Percentiles rank a stretch among this genome's conserved stretches.
Conservation (phyloP, 2,888 invertebrate species). For the Cactoblastis cactorum region DNA sequence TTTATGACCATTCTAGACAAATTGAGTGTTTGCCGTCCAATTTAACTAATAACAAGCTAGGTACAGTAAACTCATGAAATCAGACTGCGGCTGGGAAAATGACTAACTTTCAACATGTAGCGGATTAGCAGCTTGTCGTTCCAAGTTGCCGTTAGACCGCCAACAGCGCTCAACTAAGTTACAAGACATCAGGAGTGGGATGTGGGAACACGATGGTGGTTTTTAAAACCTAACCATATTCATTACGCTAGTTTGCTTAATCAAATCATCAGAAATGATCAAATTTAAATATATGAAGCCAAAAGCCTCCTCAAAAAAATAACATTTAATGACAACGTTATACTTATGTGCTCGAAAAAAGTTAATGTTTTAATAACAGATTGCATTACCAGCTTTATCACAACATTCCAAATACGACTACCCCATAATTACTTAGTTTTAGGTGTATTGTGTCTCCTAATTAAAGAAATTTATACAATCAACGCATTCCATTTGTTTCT, state of each 20-base stretch:
- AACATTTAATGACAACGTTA: too few species aligned
- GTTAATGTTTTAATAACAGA: too few species aligned
- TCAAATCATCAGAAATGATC: too few species aligned
- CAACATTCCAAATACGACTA: too few species aligned
- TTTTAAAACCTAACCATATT: background rate
- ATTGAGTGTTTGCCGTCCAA: background rate
- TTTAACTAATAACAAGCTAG: background rate
- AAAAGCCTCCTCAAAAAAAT: too few species aligned
- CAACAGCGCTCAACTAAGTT: slow-evolving; percentile 2
- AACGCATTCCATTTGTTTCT: background rate
- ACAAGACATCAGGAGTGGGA: background rate
- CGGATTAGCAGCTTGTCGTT: slow-evolving; percentile 6
- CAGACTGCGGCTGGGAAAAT: background rate
- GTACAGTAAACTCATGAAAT: background rate
- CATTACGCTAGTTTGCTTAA: too few species aligned
- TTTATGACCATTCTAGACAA: background rate
- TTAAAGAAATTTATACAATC: background rate
- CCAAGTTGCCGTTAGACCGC: slow-evolving; percentile 8
- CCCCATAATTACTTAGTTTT: too few species aligned
- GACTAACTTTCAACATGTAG: slow-evolving; percentile 8
- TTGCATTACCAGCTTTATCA: too few species aligned
- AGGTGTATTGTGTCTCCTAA: too few species aligned
- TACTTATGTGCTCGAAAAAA: too few species aligned
- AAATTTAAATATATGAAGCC: too few species aligned
- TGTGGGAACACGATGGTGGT: background rate